Conservation (phyloP, 2,888 invertebrate species). For the Amblyteles armatorius region DNA sequence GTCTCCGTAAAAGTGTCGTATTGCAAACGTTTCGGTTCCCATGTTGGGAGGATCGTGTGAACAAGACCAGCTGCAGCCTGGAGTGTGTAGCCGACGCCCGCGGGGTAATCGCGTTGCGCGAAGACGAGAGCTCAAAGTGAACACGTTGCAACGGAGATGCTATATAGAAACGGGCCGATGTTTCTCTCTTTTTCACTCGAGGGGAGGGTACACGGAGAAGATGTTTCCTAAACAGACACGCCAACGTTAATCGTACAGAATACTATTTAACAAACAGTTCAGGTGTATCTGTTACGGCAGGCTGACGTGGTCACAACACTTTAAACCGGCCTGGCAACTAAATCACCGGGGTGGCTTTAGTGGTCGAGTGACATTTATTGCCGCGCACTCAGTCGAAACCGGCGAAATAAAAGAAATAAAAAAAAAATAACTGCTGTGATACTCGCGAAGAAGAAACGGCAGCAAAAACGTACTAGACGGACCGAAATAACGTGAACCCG, state of each 20-base stretch:
- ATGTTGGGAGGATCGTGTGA: slow-evolving; percentile 66
- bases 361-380: slow-evolving; percentile 56
- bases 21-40: slow-evolving; percentile 50
- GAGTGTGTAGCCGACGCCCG: neutral
- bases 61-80: slow-evolving; percentile 65
- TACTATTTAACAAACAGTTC: slow-evolving; percentile 65
- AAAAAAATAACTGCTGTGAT: neutral
- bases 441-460: slow-evolving; percentile 1
- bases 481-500: slow-evolving; percentile 40
- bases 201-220: slow-evolving; percentile 41
- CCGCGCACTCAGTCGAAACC: slow-evolving; percentile 42
- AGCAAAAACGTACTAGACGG: neutral
- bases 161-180: slow-evolving; percentile 27
- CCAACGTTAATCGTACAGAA: slow-evolving; percentile 59
- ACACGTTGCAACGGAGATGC: slow-evolving; percentile 44
- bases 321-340: slow-evolving; percentile 37
- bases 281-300: slow-evolving; percentile 58
- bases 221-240: slow-evolving; percentile 65
- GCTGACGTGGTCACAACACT: slow-evolving; percentile 59
- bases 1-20: slow-evolving; percentile 58
- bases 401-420: neutral
- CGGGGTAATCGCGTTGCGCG: slow-evolving; percentile 41
- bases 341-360: slow-evolving; percentile 39
- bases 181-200: slow-evolving; percentile 21
- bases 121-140: slow-evolving; percentile 29